Evolutionary conservation across 30 jellyfish, hydroid and myxozoan genomes (phyloP), one percentile per base, ranked within the genome.

Genomic region (Clytia hemisphaerica): DNA sequence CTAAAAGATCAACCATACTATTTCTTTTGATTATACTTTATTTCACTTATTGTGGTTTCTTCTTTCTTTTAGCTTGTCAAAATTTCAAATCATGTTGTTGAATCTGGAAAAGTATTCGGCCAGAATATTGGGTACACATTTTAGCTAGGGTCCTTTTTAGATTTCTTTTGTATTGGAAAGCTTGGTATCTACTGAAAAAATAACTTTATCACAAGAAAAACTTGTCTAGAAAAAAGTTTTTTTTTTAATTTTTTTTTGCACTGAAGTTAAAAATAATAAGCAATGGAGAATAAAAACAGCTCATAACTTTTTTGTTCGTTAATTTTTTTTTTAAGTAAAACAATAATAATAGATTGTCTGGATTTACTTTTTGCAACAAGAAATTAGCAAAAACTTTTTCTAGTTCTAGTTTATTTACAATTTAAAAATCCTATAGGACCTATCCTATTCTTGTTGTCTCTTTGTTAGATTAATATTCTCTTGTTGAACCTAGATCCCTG

Each of bases 61-160:
- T 0, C 66, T 34, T 32, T 27, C 28, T n/a, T 19, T 26, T 45
- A 89, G 98, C 78, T 89, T n/a, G 85, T 88, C 12, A 89, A 89
- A 69, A 70, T 83, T 12, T 89, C 95, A 50, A 76, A 78, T 40
- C 68, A 81, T n/a, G 71, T 89, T 45, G 95, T 89, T 16, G 98
- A 89, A 25, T 50, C 79, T 67, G 98, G 98, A 57, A 89, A 89
- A 50, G 73, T 40, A 31, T 89, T 78, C 72, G 57, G 69, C 18
- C 44, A 79, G 35, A 72, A 95, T 0, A 63, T 89, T 76, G 95
- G 94, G 98, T 89, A 58, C 68, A 85, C 34, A 10, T 18, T 45
- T 33, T 26, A 6, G n/a, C n/a, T n/a, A n/a, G n/a, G n/a, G n/a
- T n/a, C 12, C 27, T 29, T 12, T 12, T 12, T 21, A 51, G 9